phyloP scores from a whole-genome alignment of 2,888 invertebrate genomes.

The Sclerodermus sp. region DNA sequence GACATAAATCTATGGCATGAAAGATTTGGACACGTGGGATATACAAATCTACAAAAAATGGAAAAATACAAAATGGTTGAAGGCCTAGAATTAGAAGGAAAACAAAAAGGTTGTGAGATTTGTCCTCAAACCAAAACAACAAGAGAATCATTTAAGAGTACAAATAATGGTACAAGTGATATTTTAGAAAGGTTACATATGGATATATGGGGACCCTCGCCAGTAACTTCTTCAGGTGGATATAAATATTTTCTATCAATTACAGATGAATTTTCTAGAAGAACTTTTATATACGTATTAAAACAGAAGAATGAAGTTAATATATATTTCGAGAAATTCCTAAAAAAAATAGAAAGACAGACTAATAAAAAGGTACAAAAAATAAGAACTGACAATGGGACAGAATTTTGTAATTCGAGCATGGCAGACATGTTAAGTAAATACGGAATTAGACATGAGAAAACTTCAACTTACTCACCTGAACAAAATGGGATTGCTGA shows the following conservation, averaged over 20 bases:
- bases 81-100: no score
- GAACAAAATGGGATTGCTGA: background rate
- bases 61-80: no score
- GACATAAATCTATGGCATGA: no score
- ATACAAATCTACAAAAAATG: no score
- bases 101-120: no score
- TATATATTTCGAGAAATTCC: background rate
- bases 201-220: conserved; percentile 4
- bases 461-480: background rate
- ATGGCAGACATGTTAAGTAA: background rate
- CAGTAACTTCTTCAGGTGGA: conserved; percentile 3
- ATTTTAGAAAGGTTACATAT: background rate
- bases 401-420: conserved; percentile 2
- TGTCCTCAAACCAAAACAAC: no score
- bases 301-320: conserved; percentile 3
- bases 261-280: conserved; percentile 8
- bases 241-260: conserved; percentile 4
- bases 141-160: no score
- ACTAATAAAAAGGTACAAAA: conserved; percentile 1
- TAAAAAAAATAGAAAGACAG: conserved; percentile 4
- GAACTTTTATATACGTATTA: conserved; percentile 3
- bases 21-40: no score
- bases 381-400: conserved; percentile 6
- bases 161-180: no score
- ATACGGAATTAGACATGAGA: background rate